Evolutionary conservation across 35 echinoderm and acorn worm genomes (phyloP).

Genomic region (Diadema setosum): DNA sequence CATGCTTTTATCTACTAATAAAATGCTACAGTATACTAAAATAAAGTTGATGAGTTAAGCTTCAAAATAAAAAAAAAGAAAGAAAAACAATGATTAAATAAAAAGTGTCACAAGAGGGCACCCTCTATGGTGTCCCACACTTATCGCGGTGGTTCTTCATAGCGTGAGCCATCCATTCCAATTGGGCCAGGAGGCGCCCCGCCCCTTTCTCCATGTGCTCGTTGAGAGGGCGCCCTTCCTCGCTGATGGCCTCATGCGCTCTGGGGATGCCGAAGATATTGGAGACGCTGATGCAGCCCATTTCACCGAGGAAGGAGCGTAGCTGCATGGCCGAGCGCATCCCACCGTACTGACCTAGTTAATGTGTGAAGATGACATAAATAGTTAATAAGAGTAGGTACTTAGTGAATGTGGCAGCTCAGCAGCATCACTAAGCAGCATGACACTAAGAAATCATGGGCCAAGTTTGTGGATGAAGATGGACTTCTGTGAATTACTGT

Average conservation of each 20-base stretch:
- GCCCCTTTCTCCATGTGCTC: conserved; percentile 89
- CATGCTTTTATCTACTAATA: too few relatives aligned
- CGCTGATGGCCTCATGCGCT: conserved; percentile 24
- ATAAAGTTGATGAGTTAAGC: too few relatives aligned
- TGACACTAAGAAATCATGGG: neutral
- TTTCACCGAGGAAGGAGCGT: conserved; percentile 70
- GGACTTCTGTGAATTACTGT: too few relatives aligned
- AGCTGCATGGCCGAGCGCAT: conserved; percentile 97
- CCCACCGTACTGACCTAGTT: conserved; percentile 85
- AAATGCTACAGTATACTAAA: too few relatives aligned
- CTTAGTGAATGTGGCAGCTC: neutral
- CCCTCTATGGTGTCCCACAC: neutral
- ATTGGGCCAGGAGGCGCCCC: conserved; percentile 47
- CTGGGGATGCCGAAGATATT: conserved; percentile 95
- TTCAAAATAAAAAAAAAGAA: too few relatives aligned
- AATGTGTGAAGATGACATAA: too few relatives aligned
- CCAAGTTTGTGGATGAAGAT: too few relatives aligned
- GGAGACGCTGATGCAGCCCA: conserved; percentile 89
- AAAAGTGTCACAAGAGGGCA: too few relatives aligned
- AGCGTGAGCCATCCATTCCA: conserved; percentile 86
- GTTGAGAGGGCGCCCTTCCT: conserved; percentile 35
- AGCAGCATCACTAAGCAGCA: neutral
- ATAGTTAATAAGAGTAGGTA: neutral
- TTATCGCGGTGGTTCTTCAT: conserved; percentile 83
- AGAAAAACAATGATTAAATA: too few relatives aligned